phyloP scores from a whole-genome alignment of 2,113 vertebrate genomes.

The Craseonycteris thonglongyai region DNA sequence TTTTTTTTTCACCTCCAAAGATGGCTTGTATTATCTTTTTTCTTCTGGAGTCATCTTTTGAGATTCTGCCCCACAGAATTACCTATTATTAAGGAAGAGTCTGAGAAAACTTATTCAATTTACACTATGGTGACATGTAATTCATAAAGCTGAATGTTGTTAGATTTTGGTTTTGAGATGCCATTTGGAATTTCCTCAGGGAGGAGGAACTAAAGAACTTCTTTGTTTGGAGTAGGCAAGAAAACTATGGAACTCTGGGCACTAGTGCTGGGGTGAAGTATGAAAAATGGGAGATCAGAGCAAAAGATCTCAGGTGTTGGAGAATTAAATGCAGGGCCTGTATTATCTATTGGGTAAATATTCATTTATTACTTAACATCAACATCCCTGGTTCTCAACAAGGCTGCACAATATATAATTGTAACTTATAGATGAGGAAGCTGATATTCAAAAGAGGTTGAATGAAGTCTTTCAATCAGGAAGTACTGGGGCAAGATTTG shows the following conservation, averaged over 20 bases:
- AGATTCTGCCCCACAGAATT: not conserved
- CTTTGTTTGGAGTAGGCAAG: not conserved
- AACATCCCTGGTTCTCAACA: not conserved
- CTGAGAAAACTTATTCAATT: not conserved
- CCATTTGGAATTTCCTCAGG: not conserved
- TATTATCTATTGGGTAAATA: not conserved
- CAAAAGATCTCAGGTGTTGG: not conserved
- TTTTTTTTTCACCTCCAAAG: not conserved
- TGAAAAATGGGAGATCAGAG: not conserved
- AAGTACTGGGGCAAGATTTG: not conserved
- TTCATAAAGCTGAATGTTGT: not conserved
- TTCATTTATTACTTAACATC: not conserved
- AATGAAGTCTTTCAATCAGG: not conserved
- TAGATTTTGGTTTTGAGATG: not conserved
- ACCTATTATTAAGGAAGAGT: not conserved
- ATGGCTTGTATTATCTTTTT: not conserved
- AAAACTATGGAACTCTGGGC: not conserved
- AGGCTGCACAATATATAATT: not conserved
- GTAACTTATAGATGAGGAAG: not conserved
- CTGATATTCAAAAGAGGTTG: not conserved
- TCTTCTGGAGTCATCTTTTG: not conserved
- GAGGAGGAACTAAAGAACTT: not conserved
- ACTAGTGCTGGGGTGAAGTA: not conserved
- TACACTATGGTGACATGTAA: not conserved
- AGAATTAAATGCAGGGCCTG: not conserved